phyloP scores from a whole-genome alignment of 2,888 invertebrate genomes.

The Drosophila melanosoma region DNA sequence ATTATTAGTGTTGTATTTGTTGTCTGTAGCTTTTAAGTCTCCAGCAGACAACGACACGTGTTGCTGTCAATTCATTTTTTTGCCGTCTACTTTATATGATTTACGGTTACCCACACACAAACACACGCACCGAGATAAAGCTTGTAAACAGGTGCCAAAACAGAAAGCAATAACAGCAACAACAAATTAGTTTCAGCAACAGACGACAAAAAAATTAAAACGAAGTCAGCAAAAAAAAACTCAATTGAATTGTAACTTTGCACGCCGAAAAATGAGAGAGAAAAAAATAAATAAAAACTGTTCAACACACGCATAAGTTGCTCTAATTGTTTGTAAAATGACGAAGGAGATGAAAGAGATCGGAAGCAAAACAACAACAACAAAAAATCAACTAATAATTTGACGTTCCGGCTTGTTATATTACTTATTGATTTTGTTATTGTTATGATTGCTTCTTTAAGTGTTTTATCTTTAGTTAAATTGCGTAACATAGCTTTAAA shows the following conservation, averaged over 20 bases:
- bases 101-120: constrained; percentile 47
- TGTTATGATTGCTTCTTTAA: constrained; percentile 19
- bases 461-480: neutral
- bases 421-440: constrained; percentile 31
- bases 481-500: constrained; percentile 21
- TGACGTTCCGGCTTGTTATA: constrained; percentile 35
- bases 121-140: constrained; percentile 27
- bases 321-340: constrained; percentile 72
- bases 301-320: constrained; percentile 58
- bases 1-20: constrained; percentile 26
- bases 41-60: constrained; percentile 53
- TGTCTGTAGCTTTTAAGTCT: constrained; percentile 29
- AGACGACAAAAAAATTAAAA: constrained; percentile 1
- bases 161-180: constrained; percentile 43
- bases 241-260: constrained; percentile 54
- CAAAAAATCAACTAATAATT: constrained; percentile 14
- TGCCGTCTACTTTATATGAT: constrained; percentile 40
- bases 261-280: constrained; percentile 1
- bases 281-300: constrained; percentile 5
- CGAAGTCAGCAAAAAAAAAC: constrained; percentile 9
- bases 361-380: neutral
- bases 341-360: constrained; percentile 6
- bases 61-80: constrained; percentile 57
- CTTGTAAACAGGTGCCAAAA: constrained; percentile 70
- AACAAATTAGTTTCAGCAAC: constrained; percentile 52